Evolutionary conservation across 2,113 vertebrate genomes (phyloP), one percentile per base, ranked within the genome.

Genomic region (Serinus canaria): DNA sequence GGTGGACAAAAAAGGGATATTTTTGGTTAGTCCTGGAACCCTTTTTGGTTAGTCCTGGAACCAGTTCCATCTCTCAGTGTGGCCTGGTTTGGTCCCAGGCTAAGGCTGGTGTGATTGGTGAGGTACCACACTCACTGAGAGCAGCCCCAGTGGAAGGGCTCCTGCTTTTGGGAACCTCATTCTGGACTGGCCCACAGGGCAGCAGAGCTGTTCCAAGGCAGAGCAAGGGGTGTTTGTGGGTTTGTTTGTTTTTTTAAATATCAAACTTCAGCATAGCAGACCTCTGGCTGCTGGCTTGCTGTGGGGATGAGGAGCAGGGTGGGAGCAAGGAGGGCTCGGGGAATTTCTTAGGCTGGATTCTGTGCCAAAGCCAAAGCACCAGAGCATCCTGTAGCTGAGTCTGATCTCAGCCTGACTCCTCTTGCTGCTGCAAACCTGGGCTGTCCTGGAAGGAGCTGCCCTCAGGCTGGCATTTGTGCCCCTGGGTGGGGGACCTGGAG

Each of bases 361-460:
- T 91, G 27, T 86, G 55, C 67, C 63, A 59, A 14, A 72, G 30
- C 41, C 52, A 72, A 14, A 62, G 37, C 52, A 12, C 17, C 69
- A 28, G 49, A 72, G 37, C 70, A 46, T 72, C 46, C n/a, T 28
- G 0, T 5, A 41, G 5, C 10, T 31, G 41, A 0, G 15, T 12
- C 64, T 89, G 22, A 30, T 3, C 39, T 5, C 5, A 11, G 13
- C 20, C 46, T 33, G 4, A 6, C 15, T 68, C 80, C 37, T 66
- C 22, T 3, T 55, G 14, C 33, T 59, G 44, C 56, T 87, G 50
- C 47, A 41, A 0, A 8, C 9, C 35, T 46, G 41, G 27, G 31
- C 13, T 15, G 39, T 13, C 6, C 70, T 83, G 74, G 27, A 21
- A 5, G 14, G 13, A 13, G 53, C 41, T 53, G 39, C 46, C 13